These are phyloP conservation scores for Drosophila anomalipes DNA, from an alignment of 2,888 invertebrate genomes.

Conservation along the genomic window DNA sequence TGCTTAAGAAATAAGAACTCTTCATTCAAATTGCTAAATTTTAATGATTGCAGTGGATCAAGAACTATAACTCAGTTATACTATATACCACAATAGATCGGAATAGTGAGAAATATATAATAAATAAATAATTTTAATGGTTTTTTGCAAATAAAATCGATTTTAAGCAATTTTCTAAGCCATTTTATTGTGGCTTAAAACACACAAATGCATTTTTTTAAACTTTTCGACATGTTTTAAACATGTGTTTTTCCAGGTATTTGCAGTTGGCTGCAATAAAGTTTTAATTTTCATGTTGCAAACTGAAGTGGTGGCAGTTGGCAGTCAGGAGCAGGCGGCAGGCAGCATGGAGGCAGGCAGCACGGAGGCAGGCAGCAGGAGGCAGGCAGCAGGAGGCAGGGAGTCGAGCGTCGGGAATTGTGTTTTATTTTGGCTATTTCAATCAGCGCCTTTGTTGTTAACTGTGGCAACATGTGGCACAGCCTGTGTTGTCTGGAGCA, in stretches of 20 bases:
- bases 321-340: conserved; percentile 9
- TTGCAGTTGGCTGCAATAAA: conserved; percentile 10
- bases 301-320: conserved; percentile 27
- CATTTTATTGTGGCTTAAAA: not conserved
- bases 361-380: not conserved
- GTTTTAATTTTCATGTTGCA: conserved; percentile 38
- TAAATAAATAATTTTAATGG: not conserved
- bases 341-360: accelerated
- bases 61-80: not conserved
- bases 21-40: not conserved
- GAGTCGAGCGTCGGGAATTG: not conserved
- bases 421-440: conserved; percentile 42
- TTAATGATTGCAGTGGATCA: not conserved
- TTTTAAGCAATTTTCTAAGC: not conserved
- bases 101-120: too few relatives aligned
- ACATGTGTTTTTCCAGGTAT: not conserved
- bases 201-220: not conserved
- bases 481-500: conserved; percentile 23
- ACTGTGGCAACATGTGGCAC: conserved; percentile 36
- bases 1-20: not conserved
- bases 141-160: not conserved
- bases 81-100: too few relatives aligned
- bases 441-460: conserved; percentile 58
- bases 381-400: accelerated
- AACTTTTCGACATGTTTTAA: not conserved